Base-by-base conservation (phyloP, 30 jellyfish, hydroid and myxozoan genomes). In the Hydra vulgaris region DNA sequence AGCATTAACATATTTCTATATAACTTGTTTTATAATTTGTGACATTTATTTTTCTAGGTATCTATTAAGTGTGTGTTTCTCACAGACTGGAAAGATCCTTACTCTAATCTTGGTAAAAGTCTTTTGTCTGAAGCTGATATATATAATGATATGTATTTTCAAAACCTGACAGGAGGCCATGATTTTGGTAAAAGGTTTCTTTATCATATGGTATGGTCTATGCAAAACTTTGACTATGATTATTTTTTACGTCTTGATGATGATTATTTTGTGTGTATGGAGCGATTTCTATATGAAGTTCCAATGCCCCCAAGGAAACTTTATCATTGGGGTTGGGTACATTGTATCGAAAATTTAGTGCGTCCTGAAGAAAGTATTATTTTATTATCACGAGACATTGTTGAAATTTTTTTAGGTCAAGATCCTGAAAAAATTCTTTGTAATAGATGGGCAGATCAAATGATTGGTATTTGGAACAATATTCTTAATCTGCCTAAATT, bases 241-340 rank as follows among this genome's bases (percentile, higher is more conserved):
- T 83, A 83, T 76, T 83, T 83, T 24, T 4, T 83, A 15, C 82
- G 90, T 21, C 69, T 83, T 3, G 90, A 83, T 75, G 90, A 83
- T 66, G 90, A 83, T 53, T 74, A 74, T 25, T 76, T 83, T 78
- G 0, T 83, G 15, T 83, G 90, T 53, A 22, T 76, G 83, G 88
- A 83, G 27, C 85, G 87, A 24, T 71, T 83, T 24, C 52, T 75
- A 15, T 0, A 53, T 21, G 90, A 83, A 23, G 72, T 83, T 25
- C 90, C 90, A 17, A 83, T 83, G 88, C 90, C 90, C 12, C 90
- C 90, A 7, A 18, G 20, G 40, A 52, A 26, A 24, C 79, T 17
- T 82, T 83, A 74, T 66, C 90, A 83, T 66, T 83, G 90, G 90
- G 90, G 90, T 1, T 83, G 88, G 90, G 90, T 83, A 7, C 90